phyloP scores from a whole-genome alignment of 2,888 invertebrate species.

The Ophion obscuratus region DNA sequence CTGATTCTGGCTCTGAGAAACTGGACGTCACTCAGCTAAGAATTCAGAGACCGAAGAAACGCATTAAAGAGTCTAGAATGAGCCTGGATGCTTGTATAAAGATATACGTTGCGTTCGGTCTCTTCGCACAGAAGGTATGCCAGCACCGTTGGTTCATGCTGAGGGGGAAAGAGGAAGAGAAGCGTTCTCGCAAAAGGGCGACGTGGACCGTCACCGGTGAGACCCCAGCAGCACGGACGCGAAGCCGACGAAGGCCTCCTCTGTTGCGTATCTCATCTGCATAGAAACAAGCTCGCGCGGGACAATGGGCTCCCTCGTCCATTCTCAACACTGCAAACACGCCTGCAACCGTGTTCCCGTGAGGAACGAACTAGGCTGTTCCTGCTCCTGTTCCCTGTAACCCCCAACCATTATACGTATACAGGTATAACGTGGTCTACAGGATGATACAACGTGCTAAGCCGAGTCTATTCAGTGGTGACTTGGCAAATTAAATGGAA shows the following conservation, averaged over 20 bases:
- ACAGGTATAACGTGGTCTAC: constrained; percentile 20
- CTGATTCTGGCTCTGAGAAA: constrained; percentile 43
- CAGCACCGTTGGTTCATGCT: constrained; percentile 49
- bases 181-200: constrained; percentile 53
- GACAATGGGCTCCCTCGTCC: constrained; percentile 81
- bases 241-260: constrained; percentile 68
- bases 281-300: constrained; percentile 82
- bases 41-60: constrained; percentile 52
- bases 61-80: constrained; percentile 56
- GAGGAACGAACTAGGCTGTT: constrained; percentile 77
- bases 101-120: not conserved
- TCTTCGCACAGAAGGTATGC: constrained; percentile 12
- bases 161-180: constrained; percentile 40
- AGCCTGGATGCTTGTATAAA: constrained; percentile 21
- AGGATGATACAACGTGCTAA: constrained; percentile 54
- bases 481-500: constrained; percentile 23
- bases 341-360: constrained; percentile 77
- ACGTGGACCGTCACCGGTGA: constrained; percentile 46
- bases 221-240: constrained; percentile 68
- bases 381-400: constrained; percentile 50
- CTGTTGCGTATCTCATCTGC: constrained; percentile 81
- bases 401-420: not conserved
- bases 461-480: constrained; percentile 29
- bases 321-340: constrained; percentile 81
- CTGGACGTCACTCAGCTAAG: constrained; percentile 43